Evolutionary conservation across 2,797 vertebrate genomes (phyloP).

Genomic region (Sebastes diaconus): DNA sequence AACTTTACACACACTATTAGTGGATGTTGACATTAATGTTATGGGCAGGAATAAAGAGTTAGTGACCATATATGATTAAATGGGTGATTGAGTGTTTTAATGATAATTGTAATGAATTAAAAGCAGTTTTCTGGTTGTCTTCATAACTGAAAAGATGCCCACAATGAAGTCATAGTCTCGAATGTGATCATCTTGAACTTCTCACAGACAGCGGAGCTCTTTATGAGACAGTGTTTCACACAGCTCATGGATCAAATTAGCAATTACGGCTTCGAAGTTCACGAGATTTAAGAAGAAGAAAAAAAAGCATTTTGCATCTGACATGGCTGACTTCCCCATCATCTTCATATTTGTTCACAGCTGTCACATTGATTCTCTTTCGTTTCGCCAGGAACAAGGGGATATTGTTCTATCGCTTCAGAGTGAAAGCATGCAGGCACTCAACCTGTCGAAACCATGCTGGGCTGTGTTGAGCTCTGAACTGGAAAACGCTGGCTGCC

Average conservation of each 20-base stretch:
- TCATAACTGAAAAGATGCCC: slow-evolving; percentile 12
- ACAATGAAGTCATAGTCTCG: slow-evolving; percentile 1
- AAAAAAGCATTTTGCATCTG: slow-evolving; percentile 63
- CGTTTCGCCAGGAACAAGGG: slow-evolving; percentile 66
- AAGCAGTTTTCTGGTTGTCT: slow-evolving; percentile 17
- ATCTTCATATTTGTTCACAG: slow-evolving; percentile 71
- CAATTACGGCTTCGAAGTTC: slow-evolving; percentile 72
- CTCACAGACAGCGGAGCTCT: slow-evolving; percentile 56
- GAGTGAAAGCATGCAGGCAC: slow-evolving; percentile 77
- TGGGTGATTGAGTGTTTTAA: neutral
- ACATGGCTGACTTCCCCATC: slow-evolving; percentile 68
- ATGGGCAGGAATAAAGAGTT: neutral
- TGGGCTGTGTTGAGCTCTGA: slow-evolving; percentile 70
- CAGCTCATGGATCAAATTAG: slow-evolving; percentile 67
- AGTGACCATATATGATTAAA: slow-evolving; percentile 3
- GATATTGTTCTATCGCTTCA: slow-evolving; percentile 72
- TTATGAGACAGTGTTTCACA: slow-evolving; percentile 63
- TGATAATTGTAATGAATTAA: slow-evolving; percentile 30
- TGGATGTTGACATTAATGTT: neutral
- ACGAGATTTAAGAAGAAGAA: slow-evolving; percentile 34
- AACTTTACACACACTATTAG: neutral
- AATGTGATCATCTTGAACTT: slow-evolving; percentile 39
- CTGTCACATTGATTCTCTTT: slow-evolving; percentile 71
- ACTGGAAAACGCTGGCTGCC: slow-evolving; percentile 70
- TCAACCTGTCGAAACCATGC: slow-evolving; percentile 78